phyloP scores from a whole-genome alignment of 2,888 invertebrate genomes.

The Caenorhabditis zanzibari region DNA sequence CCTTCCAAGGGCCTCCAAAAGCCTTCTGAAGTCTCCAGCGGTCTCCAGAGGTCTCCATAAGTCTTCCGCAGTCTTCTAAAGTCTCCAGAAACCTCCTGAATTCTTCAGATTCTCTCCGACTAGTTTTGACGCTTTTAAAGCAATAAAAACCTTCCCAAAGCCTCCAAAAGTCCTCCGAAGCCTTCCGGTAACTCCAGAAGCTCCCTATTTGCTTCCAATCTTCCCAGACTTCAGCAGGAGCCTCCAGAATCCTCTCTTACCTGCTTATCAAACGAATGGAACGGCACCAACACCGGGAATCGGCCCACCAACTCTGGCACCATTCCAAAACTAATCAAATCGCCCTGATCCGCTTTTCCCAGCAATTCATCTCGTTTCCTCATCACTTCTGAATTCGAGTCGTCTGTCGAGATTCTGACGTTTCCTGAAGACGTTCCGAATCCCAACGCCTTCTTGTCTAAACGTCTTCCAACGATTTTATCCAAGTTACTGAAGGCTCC shows the following conservation, averaged over 20 bases:
- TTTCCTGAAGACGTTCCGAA: constrained; percentile 72
- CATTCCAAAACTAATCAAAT: constrained; percentile 88
- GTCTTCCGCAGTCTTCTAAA: no score
- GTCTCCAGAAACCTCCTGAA: no score
- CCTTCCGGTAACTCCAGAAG: no score
- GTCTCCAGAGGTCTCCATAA: no score
- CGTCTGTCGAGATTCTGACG: constrained; percentile 69
- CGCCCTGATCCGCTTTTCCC: constrained; percentile 73
- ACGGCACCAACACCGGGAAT: constrained; percentile 97
- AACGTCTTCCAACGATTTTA: constrained; percentile 90
- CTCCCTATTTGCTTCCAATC: no score
- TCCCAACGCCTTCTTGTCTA: constrained; percentile 83
- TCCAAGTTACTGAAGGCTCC: constrained; percentile 99
- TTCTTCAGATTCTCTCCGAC: no score
- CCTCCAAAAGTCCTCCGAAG: no score
- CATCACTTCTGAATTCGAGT: constrained; percentile 70
- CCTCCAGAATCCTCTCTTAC: neutral
- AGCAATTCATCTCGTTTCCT: constrained; percentile 73
- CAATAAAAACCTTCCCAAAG: no score
- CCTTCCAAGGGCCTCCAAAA: no score
- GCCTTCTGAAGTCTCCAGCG: no score
- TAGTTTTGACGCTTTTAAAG: no score
- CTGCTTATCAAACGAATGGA: constrained; percentile 93
- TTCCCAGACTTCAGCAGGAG: no score
- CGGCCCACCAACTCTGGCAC: constrained; percentile 88